Evolutionary conservation across 2,797 vertebrate species (phyloP), one percentile per base, ranked within the genome.

Genomic region (Myripristis murdjan): DNA sequence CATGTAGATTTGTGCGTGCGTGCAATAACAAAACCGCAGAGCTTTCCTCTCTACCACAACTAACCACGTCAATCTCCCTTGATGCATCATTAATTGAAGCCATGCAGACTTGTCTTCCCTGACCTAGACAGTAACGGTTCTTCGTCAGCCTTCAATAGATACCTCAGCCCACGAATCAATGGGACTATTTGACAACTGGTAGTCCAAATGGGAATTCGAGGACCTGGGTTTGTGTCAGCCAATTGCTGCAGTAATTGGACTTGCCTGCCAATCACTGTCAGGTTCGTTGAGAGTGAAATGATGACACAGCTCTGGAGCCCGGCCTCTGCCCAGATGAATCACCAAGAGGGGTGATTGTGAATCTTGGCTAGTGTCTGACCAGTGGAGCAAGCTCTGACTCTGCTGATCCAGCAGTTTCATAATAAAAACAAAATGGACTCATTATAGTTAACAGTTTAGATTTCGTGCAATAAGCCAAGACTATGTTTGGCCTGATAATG

Each of bases 241-340:
- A 35, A 77, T 56, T 59, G 82, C 48, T 15, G 68, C 70, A 46
- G 60, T 91, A 90, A 91, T 89, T 91, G 85, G 83, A 74, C 53
- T 31, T 12, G 14, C 54, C 82, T 90, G 90, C 75, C 89, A 86
- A 81, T 91, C 91, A 89, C 79, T 76, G 83, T 82, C 77, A 1
- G 31, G 24, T 73, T 56, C 63, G 62, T 73, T 79, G 78, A 58
- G 60, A 51, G 41, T 31, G 37, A 83, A 64, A 64, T 28, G 55
- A 80, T 28, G 26, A 76, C 2, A 39, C 64, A 54, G 76, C 72
- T 72, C 76, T 69, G 71, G 80, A 81, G 60, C 69, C 56, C 33
- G 41, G 67, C 53, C 71, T 64, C 43, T 37, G 47, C 14, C 18
- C 33, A 4, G 23, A 1, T n/a, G 31, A 70, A 41, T 66, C 6